A percentile compares a stretch with the other conserved stretches of the same genome.
Evolutionary conservation across 2,797 vertebrate species (phyloP).

Genomic region (Todus mexicanus): DNA sequence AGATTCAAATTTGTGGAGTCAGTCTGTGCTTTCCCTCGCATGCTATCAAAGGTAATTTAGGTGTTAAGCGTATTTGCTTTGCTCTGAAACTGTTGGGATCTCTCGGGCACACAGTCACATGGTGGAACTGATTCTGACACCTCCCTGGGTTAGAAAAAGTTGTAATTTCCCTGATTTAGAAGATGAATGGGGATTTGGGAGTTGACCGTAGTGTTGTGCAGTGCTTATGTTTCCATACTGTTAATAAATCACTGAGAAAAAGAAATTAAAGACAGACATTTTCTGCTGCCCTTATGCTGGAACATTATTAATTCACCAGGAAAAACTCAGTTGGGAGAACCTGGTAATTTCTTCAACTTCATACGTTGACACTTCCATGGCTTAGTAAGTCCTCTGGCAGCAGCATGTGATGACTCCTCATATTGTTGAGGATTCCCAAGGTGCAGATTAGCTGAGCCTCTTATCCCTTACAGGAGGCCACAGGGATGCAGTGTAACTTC

Average conservation of each 20-base stretch:
- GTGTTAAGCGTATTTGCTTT: not conserved
- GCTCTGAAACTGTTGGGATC: not conserved
- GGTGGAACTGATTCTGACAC: not conserved
- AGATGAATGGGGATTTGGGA: not conserved
- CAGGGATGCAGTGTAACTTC: not conserved
- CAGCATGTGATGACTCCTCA: not conserved
- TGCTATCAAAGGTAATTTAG: not conserved
- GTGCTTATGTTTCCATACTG: not conserved
- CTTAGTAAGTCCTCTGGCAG: constrained; percentile 2
- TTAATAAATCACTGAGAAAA: constrained; percentile 32
- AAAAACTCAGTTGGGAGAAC: constrained; percentile 1
- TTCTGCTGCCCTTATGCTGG: not conserved
- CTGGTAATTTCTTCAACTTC: constrained; percentile 11
- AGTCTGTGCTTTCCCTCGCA: not conserved
- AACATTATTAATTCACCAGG: constrained; percentile 11
- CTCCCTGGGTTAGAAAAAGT: not conserved
- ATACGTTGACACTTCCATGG: not conserved
- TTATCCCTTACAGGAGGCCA: not conserved
- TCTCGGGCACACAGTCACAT: not conserved
- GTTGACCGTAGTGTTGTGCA: not conserved
- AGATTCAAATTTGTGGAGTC: not conserved
- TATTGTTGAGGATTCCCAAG: not conserved
- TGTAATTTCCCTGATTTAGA: not conserved
- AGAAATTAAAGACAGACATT: not conserved
- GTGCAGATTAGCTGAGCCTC: not conserved